Conservation (phyloP, 2,888 invertebrate genomes). For the Drosophila paranaensis region DNA sequence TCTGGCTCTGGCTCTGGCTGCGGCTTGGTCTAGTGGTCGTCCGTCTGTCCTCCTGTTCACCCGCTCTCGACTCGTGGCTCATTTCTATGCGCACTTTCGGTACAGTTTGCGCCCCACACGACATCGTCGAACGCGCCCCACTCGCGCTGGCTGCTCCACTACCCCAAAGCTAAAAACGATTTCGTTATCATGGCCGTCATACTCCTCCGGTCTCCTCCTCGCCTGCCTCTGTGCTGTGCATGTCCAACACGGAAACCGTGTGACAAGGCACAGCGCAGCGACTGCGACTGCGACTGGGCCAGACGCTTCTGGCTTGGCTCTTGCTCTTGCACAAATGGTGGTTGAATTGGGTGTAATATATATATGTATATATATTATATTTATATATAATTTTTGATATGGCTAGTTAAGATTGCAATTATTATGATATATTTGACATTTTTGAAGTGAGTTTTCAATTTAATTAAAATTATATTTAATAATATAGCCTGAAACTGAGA, state of each 20-base stretch:
- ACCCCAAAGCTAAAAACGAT: slow-evolving; percentile 61
- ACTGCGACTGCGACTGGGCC: slow-evolving; percentile 26
- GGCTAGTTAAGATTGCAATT: not conserved
- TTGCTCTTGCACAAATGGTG: slow-evolving; percentile 7
- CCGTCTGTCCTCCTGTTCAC: slow-evolving; percentile 14
- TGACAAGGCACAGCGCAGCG: slow-evolving; percentile 35
- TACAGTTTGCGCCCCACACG: slow-evolving; percentile 76
- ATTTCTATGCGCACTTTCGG: slow-evolving; percentile 65
- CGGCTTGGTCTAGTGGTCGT: slow-evolving; percentile 34
- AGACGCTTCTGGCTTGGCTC: slow-evolving; percentile 16
- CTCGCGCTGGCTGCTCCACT: slow-evolving; percentile 56
- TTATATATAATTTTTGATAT: not conserved
- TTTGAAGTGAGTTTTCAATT: not conserved
- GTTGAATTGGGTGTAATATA: slow-evolving; percentile 11
- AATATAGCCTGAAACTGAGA: too few species aligned
- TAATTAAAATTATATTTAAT: not conserved
- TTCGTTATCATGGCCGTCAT: slow-evolving; percentile 51
- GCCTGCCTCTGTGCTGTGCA: not conserved
- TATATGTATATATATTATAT: not conserved
- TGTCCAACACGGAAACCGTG: slow-evolving; percentile 32
- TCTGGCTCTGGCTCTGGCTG: not conserved
- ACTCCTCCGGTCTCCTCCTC: slow-evolving; percentile 31
- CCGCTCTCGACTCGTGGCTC: slow-evolving; percentile 21
- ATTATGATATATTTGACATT: not conserved
- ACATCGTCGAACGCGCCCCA: slow-evolving; percentile 22